Evolutionary conservation across 2,888 invertebrate genomes (phyloP).

Genomic region (Tenthredo livida): DNA sequence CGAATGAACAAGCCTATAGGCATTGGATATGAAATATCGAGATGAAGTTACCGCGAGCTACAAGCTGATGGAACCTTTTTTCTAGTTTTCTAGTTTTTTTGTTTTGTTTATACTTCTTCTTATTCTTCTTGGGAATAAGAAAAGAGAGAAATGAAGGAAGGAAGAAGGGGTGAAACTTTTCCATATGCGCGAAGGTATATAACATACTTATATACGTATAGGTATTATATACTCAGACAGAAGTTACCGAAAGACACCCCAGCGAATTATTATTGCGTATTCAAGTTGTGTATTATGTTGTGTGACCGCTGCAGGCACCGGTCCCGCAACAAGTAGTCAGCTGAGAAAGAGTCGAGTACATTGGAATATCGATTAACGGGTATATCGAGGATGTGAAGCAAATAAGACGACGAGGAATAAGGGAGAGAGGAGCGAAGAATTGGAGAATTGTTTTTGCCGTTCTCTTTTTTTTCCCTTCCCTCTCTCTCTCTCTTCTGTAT

Average conservation of each 20-base stretch:
- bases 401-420: background rate
- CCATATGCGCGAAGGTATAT: background rate
- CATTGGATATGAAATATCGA: background rate
- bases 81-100: background rate
- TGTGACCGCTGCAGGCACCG: background rate
- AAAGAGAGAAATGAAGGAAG: background rate
- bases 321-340: constrained; percentile 41
- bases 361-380: constrained; percentile 24
- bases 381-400: constrained; percentile 4
- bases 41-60: background rate
- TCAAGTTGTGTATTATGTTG: background rate
- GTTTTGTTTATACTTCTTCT: background rate
- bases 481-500: background rate
- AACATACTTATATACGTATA: background rate
- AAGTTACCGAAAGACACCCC: constrained; percentile 1
- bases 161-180: background rate
- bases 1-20: background rate
- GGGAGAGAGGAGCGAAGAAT: background rate
- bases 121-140: background rate
- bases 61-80: background rate
- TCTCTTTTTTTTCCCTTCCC: background rate
- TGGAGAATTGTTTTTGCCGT: background rate
- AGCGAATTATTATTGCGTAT: background rate
- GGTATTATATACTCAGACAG: background rate
- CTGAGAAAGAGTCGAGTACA: constrained; percentile 25